Percentiles rank a stretch among this genome's conserved stretches.
These are phyloP conservation scores for Listrodromus nycthemerus DNA, from an alignment of 2,888 invertebrate genomes.

Conservation along the genomic window DNA sequence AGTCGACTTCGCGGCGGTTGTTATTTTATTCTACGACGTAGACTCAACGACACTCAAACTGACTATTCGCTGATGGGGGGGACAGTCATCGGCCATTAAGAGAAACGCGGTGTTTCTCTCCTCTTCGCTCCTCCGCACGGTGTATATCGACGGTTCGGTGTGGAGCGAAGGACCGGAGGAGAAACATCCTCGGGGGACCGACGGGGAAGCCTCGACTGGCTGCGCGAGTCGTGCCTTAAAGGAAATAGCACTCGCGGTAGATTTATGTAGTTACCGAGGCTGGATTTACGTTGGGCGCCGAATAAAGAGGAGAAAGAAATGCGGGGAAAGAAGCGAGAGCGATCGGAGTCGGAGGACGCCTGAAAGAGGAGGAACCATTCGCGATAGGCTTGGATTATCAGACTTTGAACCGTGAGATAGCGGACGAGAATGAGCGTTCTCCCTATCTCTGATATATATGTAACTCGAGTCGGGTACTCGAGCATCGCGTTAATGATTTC, in stretches of 20 bases:
- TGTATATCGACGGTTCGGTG: conserved; percentile 4
- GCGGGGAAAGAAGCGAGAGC: conserved; percentile 12
- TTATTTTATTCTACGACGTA: conserved; percentile 21
- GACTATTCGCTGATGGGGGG: conserved; percentile 32
- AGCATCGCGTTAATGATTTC: conserved; percentile 56
- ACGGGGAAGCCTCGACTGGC: conserved; percentile 41
- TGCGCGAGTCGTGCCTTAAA: conserved; percentile 53
- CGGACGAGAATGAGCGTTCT: conserved; percentile 51
- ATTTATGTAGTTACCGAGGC: conserved; percentile 65
- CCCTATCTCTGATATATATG: conserved; percentile 50
- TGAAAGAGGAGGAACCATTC: conserved; percentile 55
- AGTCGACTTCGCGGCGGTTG: background rate
- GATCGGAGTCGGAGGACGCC: conserved; percentile 22
- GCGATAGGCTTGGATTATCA: conserved; percentile 59
- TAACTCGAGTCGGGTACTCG: conserved; percentile 35
- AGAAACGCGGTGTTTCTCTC: conserved; percentile 46
- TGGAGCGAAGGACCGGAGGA: conserved; percentile 31
- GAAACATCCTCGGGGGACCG: conserved; percentile 48
- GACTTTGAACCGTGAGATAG: conserved; percentile 55
- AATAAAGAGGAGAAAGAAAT: conserved; percentile 41
- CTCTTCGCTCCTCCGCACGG: background rate
- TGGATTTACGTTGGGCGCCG: conserved; percentile 57
- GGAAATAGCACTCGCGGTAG: conserved; percentile 62
- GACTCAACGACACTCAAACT: conserved; percentile 54
- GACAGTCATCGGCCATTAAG: conserved; percentile 60